Conservation (phyloP, 2,797 vertebrate species). For the Naso thynnoides region DNA sequence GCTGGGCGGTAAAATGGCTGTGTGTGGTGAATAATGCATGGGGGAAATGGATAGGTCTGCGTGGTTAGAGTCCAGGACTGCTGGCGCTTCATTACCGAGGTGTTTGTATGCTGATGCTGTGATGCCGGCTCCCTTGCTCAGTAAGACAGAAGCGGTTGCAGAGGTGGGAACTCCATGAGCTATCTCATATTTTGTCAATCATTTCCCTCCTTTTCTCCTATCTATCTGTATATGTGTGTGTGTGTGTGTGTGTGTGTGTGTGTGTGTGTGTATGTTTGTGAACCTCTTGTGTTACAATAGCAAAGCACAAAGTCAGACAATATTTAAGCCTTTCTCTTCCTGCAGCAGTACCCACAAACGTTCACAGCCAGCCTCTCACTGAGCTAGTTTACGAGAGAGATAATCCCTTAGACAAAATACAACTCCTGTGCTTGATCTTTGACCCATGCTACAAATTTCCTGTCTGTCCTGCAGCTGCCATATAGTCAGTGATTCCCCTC, state of each 20-base stretch:
- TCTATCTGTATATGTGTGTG: slow-evolving; percentile 8
- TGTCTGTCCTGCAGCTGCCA: neutral
- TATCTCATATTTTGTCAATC: slow-evolving; percentile 65
- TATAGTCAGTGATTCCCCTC: neutral
- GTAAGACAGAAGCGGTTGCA: slow-evolving; percentile 65
- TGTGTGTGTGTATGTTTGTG: slow-evolving; percentile 8
- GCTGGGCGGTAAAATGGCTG: slow-evolving; percentile 80
- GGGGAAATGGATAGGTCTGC: slow-evolving; percentile 81
- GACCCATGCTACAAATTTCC: neutral
- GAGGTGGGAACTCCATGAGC: slow-evolving; percentile 67
- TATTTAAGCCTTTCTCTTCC: slow-evolving; percentile 18
- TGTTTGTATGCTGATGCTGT: slow-evolving; percentile 83
- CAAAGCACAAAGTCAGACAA: slow-evolving; percentile 38
- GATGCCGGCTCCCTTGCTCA: slow-evolving; percentile 64
- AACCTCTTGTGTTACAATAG: slow-evolving; percentile 32
- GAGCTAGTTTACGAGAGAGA: slow-evolving; percentile 26
- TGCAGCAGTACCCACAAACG: neutral
- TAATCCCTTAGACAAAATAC: slow-evolving; percentile 10
- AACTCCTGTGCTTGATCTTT: slow-evolving; percentile 43
- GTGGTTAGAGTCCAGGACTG: slow-evolving; percentile 74
- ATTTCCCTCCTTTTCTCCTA: slow-evolving; percentile 43
- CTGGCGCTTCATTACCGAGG: slow-evolving; percentile 80
- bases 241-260: neutral
- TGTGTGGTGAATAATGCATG: slow-evolving; percentile 83
- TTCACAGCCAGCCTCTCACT: slow-evolving; percentile 3